Evolutionary conservation across 2,797 vertebrate species (phyloP), one percentile per base, ranked within the genome.

Genomic region (Moxostoma hubbsi): DNA sequence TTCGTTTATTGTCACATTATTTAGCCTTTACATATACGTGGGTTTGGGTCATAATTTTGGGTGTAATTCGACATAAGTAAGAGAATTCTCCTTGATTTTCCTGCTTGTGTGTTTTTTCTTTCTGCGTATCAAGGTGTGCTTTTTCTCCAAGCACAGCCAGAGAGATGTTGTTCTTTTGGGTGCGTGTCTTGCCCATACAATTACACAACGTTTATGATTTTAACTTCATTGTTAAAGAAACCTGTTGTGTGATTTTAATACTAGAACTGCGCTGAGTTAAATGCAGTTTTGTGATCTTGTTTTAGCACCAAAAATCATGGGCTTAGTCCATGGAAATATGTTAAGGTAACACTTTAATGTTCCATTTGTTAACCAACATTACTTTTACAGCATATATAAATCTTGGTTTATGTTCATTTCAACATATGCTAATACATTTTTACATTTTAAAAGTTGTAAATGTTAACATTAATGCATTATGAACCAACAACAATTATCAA

Each of bases 111-210:
- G 4, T 75, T 12, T 54, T 59, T 73, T 65, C 90, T 88, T 92
- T 88, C 89, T 92, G 91, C 91, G 89, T 90, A 79, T 74, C 86
- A 87, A 92, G 90, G 89, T 92, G 90, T 89, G 87, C 18, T 89
- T 88, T 73, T 71, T 65, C 61, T 75, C 36, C 70, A 71, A 77
- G 53, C 81, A 70, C 73, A 70, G 10, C 57, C 7, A 47, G 64
- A 59, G 36, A 36, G 59, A 70, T 77, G 55, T 73, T 73, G 74
- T 71, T 82, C 54, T 77, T 75, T 49, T 53, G 54, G 9, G 70
- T 68, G 64, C 43, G 73, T 50, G 58, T 65, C 71, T 79, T 75
- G 4, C 50, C 51, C 70, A 67, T 62, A 76, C 13, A 79, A 58
- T 63, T 53, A 36, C 36, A 36, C 36, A 36, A 67, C 69, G 71